These are phyloP conservation scores for Pseudomyrmex dendroicus DNA, from an alignment of 1,140 invertebrate genomes.

Conservation along the genomic window DNA sequence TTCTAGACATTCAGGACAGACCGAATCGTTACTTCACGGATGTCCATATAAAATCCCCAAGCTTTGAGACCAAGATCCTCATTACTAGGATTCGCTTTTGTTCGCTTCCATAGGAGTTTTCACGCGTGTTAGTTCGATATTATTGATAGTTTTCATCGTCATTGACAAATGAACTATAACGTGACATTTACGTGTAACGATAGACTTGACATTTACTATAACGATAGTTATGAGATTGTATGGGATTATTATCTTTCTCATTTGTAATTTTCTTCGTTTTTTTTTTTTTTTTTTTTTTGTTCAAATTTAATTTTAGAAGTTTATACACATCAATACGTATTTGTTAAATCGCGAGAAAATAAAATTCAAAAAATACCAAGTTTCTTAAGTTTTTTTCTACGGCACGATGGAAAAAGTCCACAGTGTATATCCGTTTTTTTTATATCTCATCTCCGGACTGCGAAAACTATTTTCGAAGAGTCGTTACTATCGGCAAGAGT, in stretches of 20 bases:
- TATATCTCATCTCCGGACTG: background rate
- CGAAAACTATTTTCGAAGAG: conserved; percentile 9
- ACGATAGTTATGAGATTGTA: too few relatives aligned
- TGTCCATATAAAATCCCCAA: conserved; percentile 10
- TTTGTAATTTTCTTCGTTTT: too few relatives aligned
- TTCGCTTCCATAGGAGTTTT: conserved; percentile 6
- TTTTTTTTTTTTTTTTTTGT: background rate
- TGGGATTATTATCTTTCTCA: too few relatives aligned
- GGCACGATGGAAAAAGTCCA: background rate
- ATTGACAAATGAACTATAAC: background rate
- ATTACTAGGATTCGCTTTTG: conserved; percentile 24
- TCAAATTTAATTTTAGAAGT: background rate
- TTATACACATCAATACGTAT: background rate
- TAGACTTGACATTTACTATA: too few relatives aligned
- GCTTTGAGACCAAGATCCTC: background rate
- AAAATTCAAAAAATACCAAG: background rate
- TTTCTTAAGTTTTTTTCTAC: background rate
- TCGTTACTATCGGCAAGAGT: conserved; percentile 20
- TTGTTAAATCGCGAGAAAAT: background rate
- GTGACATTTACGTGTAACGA: too few relatives aligned
- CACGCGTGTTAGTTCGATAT: background rate
- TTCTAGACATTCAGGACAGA: conserved; percentile 63
- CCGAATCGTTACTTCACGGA: conserved; percentile 47
- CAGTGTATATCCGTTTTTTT: background rate
- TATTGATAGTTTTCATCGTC: background rate